Base-by-base conservation (phyloP, 2,113 vertebrate species). In the Anolis sagrei region DNA sequence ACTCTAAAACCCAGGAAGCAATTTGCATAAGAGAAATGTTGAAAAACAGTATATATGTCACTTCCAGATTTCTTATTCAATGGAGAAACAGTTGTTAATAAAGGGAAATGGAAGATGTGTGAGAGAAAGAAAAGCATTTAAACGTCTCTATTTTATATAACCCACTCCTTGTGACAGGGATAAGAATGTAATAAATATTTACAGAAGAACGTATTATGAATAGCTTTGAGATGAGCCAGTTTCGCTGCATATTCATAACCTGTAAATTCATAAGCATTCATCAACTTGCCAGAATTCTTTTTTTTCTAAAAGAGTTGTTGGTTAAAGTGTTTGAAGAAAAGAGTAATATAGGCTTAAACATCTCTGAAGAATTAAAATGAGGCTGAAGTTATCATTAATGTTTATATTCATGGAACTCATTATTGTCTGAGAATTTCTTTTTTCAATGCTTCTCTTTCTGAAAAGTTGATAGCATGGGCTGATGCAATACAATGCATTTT, bases 181-280 rank as follows among this genome's bases (percentile, higher is more conserved):
- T 73, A n/a, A 79, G 85, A 87, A 18, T 75, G 70, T 54, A 90
- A 94, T 90, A 93, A 94, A 93, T 93, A 92, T 92, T 93, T 95
- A 84, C 78, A 79, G 85, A 86, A 39, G 48, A 73, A 1, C 2
- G 61, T 14, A 14, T 72, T 90, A 89, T 90, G 90, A 89, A 76
- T 92, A 87, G 79, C 83, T 85, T 89, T 91, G 79, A 78, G 62
- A 51, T 16, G 79, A 91, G 86, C 69, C 88, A 87, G 89, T 94
- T 94, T 94, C 78, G 79, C 81, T 94, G 88, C 81, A 86, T 89
- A 89, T 93, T 95, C 87, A 93, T 90, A 89, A 76, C 39, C 81
- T 84, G 86, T 92, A 92, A 61, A 58, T 91, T 95, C 84, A 92
- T 92, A 93, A 93, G 87, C 16, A 87, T 92, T 95, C 89, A 92